Evolutionary conservation across 2,888 invertebrate genomes (phyloP).

Genomic region (Meganola albula): DNA sequence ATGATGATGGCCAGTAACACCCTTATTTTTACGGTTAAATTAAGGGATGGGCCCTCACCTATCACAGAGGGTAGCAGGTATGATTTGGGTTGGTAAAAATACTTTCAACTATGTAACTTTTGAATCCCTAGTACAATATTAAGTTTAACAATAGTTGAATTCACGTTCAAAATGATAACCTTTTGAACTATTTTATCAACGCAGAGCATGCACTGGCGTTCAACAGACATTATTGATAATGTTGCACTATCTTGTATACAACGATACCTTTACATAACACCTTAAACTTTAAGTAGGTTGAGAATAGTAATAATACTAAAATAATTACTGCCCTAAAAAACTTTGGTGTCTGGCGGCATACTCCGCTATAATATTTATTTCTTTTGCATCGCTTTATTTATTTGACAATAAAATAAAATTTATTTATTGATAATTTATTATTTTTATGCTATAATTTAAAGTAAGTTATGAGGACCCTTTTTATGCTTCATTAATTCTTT

Average conservation of each 20-base stretch:
- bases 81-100: conserved; percentile 41
- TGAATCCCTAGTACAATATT: conserved; percentile 15
- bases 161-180: conserved; percentile 36
- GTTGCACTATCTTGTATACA: conserved; percentile 20
- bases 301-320: too few relatives aligned
- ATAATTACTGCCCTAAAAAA: too few relatives aligned
- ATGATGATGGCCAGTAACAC: conserved; percentile 61
- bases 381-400: conserved; percentile 9
- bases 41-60: conserved; percentile 55
- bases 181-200: conserved; percentile 47
- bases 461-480: conserved; percentile 20
- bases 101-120: conserved; percentile 24
- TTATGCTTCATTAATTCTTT: conserved; percentile 27
- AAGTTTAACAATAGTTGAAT: conserved; percentile 19
- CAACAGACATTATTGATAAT: conserved; percentile 29
- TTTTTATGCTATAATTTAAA: conserved; percentile 15
- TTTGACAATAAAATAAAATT: conserved; percentile 15
- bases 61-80: conserved; percentile 38
- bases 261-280: too few relatives aligned
- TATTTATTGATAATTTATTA: conserved; percentile 12
- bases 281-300: conserved; percentile 2
- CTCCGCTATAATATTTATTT: too few relatives aligned
- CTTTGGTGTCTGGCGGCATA: too few relatives aligned
- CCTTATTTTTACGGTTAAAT: conserved; percentile 46
- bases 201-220: too few relatives aligned